Base-by-base conservation (phyloP, 2,797 vertebrate species). In the Ctenopoma kingsleyae region DNA sequence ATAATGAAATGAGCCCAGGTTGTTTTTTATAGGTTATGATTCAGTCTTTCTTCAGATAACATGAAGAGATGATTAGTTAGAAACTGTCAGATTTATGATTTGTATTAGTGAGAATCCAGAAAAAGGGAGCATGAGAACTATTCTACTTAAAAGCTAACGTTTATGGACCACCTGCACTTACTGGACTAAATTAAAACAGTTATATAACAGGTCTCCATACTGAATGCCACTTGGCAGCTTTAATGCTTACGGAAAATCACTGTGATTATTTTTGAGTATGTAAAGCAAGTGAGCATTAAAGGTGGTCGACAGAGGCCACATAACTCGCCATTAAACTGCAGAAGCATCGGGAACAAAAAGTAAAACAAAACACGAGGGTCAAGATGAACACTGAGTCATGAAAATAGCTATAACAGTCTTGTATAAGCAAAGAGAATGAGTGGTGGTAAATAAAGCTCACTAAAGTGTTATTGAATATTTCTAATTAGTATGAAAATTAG, bases 231-330 rank as follows among this genome's bases (percentile, higher is more conserved):
- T 23, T 44, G n/a, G 17, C 7, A n/a, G 8, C 8, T 44, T 44
- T 19, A 44, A 44, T 8, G 17, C 8, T 6, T 1, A 1, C n/a
- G 16, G 16, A 64, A 9, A 50, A 41, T 27, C 32, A 25, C 20
- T 23, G 41, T n/a, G 8, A 44, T 19, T 52, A 44, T 53, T 30
- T 64, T 55, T 56, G 22, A 19, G 13, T 51, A 30, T 35, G 53
- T 17, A 52, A 64, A 64, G 38, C 25, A 22, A 52, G 11, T 12
- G 23, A 17, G 22, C 35, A 36, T 9, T 36, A 36, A 1, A 2
- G 9, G 7, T 11, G 35, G 9, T 36, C 36, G 3, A 41, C 40
- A 41, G 15, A 41, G 16, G 17, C 17, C 3, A 15, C 5, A 15
- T 13, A 15, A 27, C 27, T 35, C 52, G 19, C 17, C 27, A 30